Conservation (phyloP, 2,888 invertebrate genomes). For the Drosophila formosana region DNA sequence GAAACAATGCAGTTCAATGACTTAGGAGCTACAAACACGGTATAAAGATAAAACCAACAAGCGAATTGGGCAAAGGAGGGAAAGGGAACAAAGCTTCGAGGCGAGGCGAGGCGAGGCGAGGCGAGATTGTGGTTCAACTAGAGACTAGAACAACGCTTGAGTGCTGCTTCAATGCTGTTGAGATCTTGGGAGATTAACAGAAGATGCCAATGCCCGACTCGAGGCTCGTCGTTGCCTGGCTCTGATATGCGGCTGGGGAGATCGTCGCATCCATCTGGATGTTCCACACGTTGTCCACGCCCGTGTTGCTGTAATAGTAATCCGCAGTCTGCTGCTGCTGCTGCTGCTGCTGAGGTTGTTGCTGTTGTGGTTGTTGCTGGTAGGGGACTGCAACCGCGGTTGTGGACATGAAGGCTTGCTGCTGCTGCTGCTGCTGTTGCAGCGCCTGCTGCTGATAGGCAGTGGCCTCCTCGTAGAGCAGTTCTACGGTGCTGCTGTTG, state of each 20-base stretch:
- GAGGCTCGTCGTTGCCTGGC: conserved; percentile 26
- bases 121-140: conserved; percentile 56
- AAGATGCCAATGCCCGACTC: conserved; percentile 59
- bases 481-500: conserved; percentile 48
- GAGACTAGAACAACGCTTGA: conserved; percentile 83
- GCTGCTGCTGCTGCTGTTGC: conserved; percentile 39
- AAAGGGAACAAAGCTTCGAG: conserved; percentile 27
- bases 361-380: conserved; percentile 33
- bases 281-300: conserved; percentile 83
- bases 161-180: conserved; percentile 41
- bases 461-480: conserved; percentile 61
- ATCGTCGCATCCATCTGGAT: conserved; percentile 80
- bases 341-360: conserved; percentile 48
- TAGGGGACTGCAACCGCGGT: conserved; percentile 18
- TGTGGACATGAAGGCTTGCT: conserved; percentile 47
- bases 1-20: conserved; percentile 58
- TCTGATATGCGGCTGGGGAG: conserved; percentile 46
- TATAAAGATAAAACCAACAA: conserved; percentile 63
- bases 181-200: conserved; percentile 62
- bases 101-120: conserved; percentile 32
- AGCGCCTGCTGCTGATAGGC: conserved; percentile 59
- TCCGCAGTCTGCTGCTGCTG: conserved; percentile 68
- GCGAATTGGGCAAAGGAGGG: conserved; percentile 20
- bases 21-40: conserved; percentile 63
- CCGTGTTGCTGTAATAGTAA: conserved; percentile 84